A percentile compares a stretch with the other conserved stretches of the same genome.
Evolutionary conservation across 2,113 vertebrate species (phyloP).

Genomic region (Peromyscus maniculatus): DNA sequence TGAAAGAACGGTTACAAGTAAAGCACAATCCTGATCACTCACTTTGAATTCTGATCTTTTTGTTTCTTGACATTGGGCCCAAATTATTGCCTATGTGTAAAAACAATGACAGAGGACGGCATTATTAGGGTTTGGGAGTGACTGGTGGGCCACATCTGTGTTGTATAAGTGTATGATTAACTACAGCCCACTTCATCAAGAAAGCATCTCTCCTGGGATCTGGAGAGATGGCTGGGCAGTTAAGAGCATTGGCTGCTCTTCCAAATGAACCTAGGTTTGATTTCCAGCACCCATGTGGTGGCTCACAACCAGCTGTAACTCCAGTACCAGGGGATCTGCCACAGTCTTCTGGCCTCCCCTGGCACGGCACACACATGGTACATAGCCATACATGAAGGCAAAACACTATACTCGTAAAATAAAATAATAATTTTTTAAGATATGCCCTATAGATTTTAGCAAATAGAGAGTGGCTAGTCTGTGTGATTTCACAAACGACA

Average conservation of each 20-base stretch:
- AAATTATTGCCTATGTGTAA: neutral
- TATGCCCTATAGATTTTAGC: neutral
- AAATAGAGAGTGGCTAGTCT: neutral
- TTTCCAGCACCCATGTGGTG: too few relatives aligned
- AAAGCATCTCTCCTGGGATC: neutral
- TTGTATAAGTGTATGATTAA: neutral
- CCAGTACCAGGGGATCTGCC: neutral
- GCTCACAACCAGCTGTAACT: neutral
- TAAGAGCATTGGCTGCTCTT: neutral
- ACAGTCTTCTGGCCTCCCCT: neutral
- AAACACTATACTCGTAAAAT: neutral
- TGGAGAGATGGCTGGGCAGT: neutral
- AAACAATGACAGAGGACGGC: neutral
- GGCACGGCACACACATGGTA: neutral
- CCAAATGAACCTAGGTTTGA: neutral
- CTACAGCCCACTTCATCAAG: neutral
- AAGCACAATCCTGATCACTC: neutral
- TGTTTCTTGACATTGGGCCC: conserved; percentile 13
- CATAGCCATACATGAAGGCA: neutral
- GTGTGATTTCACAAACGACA: neutral
- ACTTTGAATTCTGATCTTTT: neutral
- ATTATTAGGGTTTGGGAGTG: neutral
- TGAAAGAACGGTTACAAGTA: neutral
- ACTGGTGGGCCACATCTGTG: neutral
- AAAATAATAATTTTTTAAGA: too few relatives aligned